These are phyloP conservation scores for Athalia circularis DNA, from an alignment of 2,888 invertebrate species.

Conservation along the genomic window DNA sequence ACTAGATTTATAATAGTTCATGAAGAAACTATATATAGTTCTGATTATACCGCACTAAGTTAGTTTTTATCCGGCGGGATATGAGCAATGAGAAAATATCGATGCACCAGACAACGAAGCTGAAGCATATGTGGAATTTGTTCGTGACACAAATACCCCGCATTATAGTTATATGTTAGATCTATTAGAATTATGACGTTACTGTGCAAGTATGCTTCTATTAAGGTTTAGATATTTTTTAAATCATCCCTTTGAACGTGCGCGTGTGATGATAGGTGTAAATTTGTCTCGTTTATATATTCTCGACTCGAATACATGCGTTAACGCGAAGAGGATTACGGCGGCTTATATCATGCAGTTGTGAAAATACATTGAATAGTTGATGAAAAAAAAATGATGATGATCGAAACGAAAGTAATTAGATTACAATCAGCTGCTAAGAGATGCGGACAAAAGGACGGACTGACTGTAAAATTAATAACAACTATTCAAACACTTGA, in stretches of 20 bases:
- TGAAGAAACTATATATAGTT: not conserved
- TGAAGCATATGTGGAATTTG: constrained; percentile 33
- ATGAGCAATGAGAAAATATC: constrained; percentile 3
- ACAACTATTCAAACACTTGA: constrained; percentile 9
- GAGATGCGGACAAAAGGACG: too few species aligned
- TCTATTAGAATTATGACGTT: constrained; percentile 1
- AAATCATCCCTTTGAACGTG: too few species aligned
- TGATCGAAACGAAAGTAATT: too few species aligned
- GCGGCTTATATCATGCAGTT: not conserved
- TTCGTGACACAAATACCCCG: constrained; percentile 36
- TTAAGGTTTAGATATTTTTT: too few species aligned
- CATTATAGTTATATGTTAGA: not conserved
- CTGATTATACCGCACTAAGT: not conserved
- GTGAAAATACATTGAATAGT: too few species aligned
- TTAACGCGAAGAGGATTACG: not conserved
- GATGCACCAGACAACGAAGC: constrained; percentile 21
- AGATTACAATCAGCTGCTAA: too few species aligned
- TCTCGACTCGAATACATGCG: not conserved
- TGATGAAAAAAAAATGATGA: too few species aligned
- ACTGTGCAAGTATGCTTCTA: not conserved
- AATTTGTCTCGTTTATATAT: not conserved
- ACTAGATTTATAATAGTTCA: not conserved
- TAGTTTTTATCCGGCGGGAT: not conserved
- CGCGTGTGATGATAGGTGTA: too few species aligned
- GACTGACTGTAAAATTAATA: not conserved